These are phyloP conservation scores for Gasterosteus aculeatus DNA, from an alignment of 2,113 vertebrate species.

Conservation along the genomic window DNA sequence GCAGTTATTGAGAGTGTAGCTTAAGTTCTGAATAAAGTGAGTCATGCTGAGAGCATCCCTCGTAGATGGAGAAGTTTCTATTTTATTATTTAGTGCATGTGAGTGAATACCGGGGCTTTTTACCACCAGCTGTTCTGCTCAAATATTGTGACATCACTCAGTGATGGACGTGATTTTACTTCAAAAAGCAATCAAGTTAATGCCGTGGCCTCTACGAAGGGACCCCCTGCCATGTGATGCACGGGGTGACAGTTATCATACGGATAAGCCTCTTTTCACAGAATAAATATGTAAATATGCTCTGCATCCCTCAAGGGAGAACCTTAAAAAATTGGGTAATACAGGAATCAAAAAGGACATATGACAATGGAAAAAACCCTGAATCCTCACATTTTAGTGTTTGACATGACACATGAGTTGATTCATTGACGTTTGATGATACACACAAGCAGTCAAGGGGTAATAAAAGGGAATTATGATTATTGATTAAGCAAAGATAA, in stretches of 20 bases:
- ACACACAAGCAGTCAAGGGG: not conserved
- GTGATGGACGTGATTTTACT: not conserved
- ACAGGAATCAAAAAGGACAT: not conserved
- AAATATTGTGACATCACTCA: constrained; percentile 14
- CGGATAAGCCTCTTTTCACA: not conserved
- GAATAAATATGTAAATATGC: not conserved
- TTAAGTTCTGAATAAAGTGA: constrained; percentile 10
- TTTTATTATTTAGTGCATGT: constrained; percentile 2
- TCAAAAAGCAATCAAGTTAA: constrained; percentile 3
- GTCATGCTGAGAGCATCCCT: constrained; percentile 36
- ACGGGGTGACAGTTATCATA: not conserved
- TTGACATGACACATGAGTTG: not conserved
- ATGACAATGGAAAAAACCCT: not conserved
- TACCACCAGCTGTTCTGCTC: constrained; percentile 32
- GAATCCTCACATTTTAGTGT: not conserved
- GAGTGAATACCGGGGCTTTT: not conserved
- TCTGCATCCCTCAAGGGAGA: not conserved
- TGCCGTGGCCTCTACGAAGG: not conserved
- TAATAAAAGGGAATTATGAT: too few species aligned
- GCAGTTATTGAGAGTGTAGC: constrained; percentile 31
- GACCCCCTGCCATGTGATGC: not conserved
- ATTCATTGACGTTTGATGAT: not conserved
- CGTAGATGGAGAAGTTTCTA: constrained; percentile 28
- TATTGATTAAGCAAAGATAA: not conserved
- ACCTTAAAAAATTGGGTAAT: not conserved